Evolutionary conservation across 2,113 vertebrate species (phyloP).

Genomic region (Indicator indicator): DNA sequence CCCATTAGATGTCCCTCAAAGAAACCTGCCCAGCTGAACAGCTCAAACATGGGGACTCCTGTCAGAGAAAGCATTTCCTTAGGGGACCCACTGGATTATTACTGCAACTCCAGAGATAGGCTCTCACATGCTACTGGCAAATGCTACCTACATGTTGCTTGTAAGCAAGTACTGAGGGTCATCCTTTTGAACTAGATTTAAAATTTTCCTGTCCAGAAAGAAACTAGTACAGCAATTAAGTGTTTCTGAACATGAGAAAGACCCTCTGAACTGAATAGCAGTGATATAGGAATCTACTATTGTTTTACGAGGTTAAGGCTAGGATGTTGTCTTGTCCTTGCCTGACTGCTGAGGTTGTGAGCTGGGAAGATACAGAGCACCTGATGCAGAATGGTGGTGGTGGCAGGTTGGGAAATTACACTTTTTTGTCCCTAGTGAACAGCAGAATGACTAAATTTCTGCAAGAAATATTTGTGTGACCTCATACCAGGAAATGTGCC

Average conservation of each 20-base stretch:
- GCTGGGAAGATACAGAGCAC: background rate
- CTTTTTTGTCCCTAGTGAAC: background rate
- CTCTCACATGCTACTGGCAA: background rate
- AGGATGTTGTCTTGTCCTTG: background rate
- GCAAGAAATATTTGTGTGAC: background rate
- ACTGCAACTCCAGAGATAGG: background rate
- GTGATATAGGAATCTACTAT: background rate
- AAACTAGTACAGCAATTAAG: background rate
- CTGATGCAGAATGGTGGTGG: background rate
- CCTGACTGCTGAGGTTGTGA: background rate
- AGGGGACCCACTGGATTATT: slow-evolving; percentile 18
- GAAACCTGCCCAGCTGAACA: background rate
- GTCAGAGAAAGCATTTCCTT: background rate
- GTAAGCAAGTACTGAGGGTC: background rate
- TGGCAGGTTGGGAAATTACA: background rate
- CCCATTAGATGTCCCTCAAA: background rate
- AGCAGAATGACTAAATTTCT: background rate
- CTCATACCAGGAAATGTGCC: background rate
- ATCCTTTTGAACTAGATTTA: background rate
- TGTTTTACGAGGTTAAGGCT: background rate
- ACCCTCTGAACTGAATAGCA: background rate
- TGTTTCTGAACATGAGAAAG: background rate
- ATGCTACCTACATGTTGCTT: background rate
- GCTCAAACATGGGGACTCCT: background rate
- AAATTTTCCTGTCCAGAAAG: slow-evolving; percentile 1